These are phyloP conservation scores for Galerucella pusilla DNA, from an alignment of 2,888 invertebrate species.

Conservation along the genomic window DNA sequence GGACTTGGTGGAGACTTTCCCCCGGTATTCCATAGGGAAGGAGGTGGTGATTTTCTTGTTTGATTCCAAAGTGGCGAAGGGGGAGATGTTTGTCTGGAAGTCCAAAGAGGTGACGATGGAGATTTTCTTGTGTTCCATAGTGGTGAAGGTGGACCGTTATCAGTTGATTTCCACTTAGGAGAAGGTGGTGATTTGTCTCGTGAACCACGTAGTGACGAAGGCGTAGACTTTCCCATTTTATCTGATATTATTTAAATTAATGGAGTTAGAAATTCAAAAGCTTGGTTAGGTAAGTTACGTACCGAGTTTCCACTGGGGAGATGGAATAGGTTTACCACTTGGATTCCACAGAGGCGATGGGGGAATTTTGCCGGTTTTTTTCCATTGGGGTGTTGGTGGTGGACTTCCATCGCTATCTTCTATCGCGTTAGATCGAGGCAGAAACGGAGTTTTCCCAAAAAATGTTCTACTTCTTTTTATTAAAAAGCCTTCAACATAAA, in stretches of 20 bases:
- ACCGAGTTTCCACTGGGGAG: constrained; percentile 53
- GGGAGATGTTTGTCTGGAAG: constrained; percentile 18
- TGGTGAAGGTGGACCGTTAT: constrained; percentile 30
- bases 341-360: constrained; percentile 38
- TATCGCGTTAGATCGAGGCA: constrained; percentile 69
- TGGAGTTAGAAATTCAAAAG: too few species aligned
- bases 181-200: constrained; percentile 28
- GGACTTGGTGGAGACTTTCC: constrained; percentile 27
- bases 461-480: constrained; percentile 56
- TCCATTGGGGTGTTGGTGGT: constrained; percentile 63
- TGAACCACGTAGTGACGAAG: constrained; percentile 11
- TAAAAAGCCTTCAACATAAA: background rate
- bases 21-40: constrained; percentile 39
- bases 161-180: constrained; percentile 28
- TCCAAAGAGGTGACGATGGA: constrained; percentile 27
- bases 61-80: constrained; percentile 31
- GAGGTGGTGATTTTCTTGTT: constrained; percentile 28
- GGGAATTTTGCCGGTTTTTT: constrained; percentile 49
- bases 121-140: constrained; percentile 25
- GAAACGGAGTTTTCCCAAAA: constrained; percentile 67
- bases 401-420: constrained; percentile 69
- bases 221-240: constrained; percentile 20
- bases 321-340: constrained; percentile 41
- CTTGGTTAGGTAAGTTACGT: background rate
- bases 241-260: background rate